Base-by-base conservation (phyloP, 2,113 vertebrate species). In the Coptodon rendalli region DNA sequence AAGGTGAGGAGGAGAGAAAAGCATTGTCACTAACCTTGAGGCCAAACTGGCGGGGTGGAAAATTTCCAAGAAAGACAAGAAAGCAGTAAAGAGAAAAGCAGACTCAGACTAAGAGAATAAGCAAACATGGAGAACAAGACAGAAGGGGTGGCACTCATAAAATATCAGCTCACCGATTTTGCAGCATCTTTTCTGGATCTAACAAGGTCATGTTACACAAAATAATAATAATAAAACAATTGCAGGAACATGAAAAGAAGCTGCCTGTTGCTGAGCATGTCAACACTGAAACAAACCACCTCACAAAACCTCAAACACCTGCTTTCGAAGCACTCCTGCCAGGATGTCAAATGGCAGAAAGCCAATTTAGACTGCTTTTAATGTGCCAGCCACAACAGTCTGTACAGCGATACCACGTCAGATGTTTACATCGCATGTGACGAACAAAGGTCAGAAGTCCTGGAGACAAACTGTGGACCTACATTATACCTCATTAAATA, bases 21-120 rank as follows among this genome's bases (percentile, higher is more conserved):
- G 82, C 94, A 89, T 89, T 93, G 90, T 93, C 96, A 99, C 98
- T 98, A 96, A 99, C 98, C 98, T 99, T 97, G 98, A 98, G 91
- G 98, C 96, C 96, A 98, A 95, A 96, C 98, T 99, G 98, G 95
- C 95, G 94, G 95, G 94, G 45, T 88, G 96, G 93, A 96, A 96
- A 96, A 96, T 96, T 93, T 97, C 98, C 98, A 96, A 96, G 95
- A 96, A 96, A 97, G 97, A 96, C 92, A 91, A 95, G 91, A 95
- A 97, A 93, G 95, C 96, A 97, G 96, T 96, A 97, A 97, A 98
- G 97, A 93, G 90, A 94, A 89, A 91, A 87, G 86, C 48, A 94
- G 66, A 88, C 88, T 93, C 83, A 93, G 86, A 89, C 57, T 76
- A 90, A 88, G 88, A 90, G 86, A 85, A 76, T 24, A 61, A 76